Percentiles rank a stretch among this genome's conserved stretches.
Evolutionary conservation across 2,797 vertebrate species (phyloP).

Genomic region (Falco naumanni): DNA sequence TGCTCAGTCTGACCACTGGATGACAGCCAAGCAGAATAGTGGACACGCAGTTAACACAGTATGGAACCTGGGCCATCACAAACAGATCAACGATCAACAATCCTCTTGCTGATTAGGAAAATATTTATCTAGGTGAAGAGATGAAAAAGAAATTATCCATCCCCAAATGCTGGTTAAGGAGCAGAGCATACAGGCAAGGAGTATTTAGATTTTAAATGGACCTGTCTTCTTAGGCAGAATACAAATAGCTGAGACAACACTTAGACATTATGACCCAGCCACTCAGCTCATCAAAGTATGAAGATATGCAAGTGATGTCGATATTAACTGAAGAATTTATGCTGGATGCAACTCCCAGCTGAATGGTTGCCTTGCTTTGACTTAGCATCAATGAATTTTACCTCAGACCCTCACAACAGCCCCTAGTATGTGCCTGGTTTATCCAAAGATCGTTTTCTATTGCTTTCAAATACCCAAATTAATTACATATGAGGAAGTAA

Average conservation of each 20-base stretch:
- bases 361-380: background rate
- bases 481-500: background rate
- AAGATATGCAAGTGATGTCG: background rate
- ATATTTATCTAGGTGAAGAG: background rate
- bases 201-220: background rate
- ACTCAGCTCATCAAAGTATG: background rate
- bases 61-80: background rate
- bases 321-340: background rate
- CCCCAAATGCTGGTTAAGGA: background rate
- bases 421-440: background rate
- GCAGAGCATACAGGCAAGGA: background rate
- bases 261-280: background rate
- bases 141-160: background rate
- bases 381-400: background rate
- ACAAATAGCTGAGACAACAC: background rate
- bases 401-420: background rate
- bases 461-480: background rate
- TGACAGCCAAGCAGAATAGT: background rate
- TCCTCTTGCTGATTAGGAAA: background rate
- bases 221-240: background rate
- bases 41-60: background rate
- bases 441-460: background rate
- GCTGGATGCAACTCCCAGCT: background rate
- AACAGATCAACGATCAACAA: background rate
- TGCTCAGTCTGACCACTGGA: background rate